Base-by-base conservation (phyloP, 2,888 invertebrate species). In the Xylota sylvarum region DNA sequence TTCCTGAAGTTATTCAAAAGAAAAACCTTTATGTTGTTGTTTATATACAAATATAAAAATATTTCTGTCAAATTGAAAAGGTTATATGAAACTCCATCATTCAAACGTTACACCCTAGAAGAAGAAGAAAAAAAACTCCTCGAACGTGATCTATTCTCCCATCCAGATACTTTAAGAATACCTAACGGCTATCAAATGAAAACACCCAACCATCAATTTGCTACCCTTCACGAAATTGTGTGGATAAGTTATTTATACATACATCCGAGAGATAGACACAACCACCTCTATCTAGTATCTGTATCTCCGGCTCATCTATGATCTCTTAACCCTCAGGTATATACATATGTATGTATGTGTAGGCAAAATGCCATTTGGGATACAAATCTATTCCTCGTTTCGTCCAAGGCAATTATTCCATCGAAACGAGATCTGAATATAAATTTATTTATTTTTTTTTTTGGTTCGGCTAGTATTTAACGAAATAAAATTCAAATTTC, bases 371-470 rank as follows among this genome's bases (percentile, higher is more conserved):
- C 48, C 76, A 58, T 65, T 46, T 35, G 58, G 77, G 58, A 77
- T 46, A 77, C 74, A 67, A 79, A 83, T 67, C 46, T 58, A 76
- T 76, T 77, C 32, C 35, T 32, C 10, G 23, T 52, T 40, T 73
- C 67, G 55, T 78, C 46, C 19, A 9, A 73, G 52, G 43, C 79
- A 79, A 84, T 84, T 84, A 84, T 84, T 79, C 84, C 60, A 84
- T 79, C 62, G 73, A 37, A 69, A 79, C 84, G 73, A 79, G 62
- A 74, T 83, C 78, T 83, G 79, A 83, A 83, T 83, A 83, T 52
- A 35, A 78, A 83, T 12, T 17, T n/a, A n/a, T 30, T 19, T 58
- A n/a, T 52, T 23, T 30, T 40, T 27, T 7, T 19, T 17, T 23
- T 14, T 10, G 7, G 19, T 30, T 17, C 10, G 30, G 17, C 10